phyloP scores from a whole-genome alignment of 2,113 vertebrate genomes.

The Carollia perspicillata region DNA sequence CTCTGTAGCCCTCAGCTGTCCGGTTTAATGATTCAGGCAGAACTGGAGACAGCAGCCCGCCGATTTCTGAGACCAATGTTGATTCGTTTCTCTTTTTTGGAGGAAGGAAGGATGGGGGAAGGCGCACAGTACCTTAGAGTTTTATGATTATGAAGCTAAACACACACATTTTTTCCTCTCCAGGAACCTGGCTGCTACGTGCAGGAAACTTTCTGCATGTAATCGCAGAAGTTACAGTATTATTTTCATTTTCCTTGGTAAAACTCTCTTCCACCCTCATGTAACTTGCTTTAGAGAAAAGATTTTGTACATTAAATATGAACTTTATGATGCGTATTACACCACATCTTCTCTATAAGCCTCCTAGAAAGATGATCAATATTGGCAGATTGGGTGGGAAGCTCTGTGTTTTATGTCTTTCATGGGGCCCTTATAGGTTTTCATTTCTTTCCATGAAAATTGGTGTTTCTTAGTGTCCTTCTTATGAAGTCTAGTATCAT shows the following conservation, averaged over 20 bases:
- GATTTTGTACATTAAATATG: neutral
- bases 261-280: neutral
- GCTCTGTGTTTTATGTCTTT: neutral
- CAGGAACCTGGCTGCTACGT: neutral
- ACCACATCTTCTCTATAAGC: neutral
- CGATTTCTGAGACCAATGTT: neutral
- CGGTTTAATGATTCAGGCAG: neutral
- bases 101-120: neutral
- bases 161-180: neutral
- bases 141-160: neutral
- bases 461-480: neutral
- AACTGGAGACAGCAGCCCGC: neutral
- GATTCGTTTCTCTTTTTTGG: neutral
- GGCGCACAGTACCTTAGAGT: neutral
- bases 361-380: neutral
- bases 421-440: neutral
- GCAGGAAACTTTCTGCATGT: constrained; percentile 14
- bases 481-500: neutral
- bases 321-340: neutral
- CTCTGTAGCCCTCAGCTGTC: fast-evolving
- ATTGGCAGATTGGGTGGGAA: neutral
- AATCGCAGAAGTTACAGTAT: neutral
- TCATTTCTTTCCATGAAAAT: neutral
- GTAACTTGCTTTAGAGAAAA: neutral
- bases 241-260: constrained; percentile 28